Percentiles rank a stretch among this genome's conserved stretches.
phyloP scores from a whole-genome alignment of 1,140 invertebrate genomes.

The Akabosia matsudoensis region DNA sequence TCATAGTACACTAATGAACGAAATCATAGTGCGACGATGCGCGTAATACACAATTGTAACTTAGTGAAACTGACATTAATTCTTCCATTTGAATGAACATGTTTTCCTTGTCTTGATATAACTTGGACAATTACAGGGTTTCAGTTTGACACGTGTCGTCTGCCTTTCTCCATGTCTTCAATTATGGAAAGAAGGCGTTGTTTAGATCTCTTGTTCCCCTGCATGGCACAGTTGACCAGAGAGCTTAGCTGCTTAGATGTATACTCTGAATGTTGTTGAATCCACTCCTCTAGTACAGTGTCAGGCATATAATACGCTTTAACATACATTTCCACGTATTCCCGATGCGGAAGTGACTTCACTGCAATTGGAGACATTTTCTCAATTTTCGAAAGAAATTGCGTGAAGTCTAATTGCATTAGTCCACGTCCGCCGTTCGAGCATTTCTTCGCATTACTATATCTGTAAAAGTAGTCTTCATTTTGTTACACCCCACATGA shows the following conservation, averaged over 20 bases:
- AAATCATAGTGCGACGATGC: too few species aligned
- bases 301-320: constrained; percentile 94
- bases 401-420: constrained; percentile 97
- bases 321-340: constrained; percentile 90
- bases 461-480: constrained; percentile 62
- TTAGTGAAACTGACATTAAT: too few species aligned
- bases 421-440: constrained; percentile 90
- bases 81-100: too few species aligned
- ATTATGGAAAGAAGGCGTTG: constrained; percentile 71
- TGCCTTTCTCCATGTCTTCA: constrained; percentile 58
- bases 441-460: constrained; percentile 86
- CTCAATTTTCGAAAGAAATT: constrained; percentile 87
- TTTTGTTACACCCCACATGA: too few species aligned
- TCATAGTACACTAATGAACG: too few species aligned
- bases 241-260: constrained; percentile 79
- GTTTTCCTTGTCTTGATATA: too few species aligned
- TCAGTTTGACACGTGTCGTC: constrained; percentile 20
- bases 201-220: constrained; percentile 79
- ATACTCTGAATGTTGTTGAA: constrained; percentile 82
- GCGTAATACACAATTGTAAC: too few species aligned
- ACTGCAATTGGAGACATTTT: constrained; percentile 66
- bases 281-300: constrained; percentile 80
- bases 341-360: constrained; percentile 79
- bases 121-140: not conserved
- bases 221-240: constrained; percentile 79